Conservation (phyloP, 1,140 invertebrate species). For the Bemisia tabaci region DNA sequence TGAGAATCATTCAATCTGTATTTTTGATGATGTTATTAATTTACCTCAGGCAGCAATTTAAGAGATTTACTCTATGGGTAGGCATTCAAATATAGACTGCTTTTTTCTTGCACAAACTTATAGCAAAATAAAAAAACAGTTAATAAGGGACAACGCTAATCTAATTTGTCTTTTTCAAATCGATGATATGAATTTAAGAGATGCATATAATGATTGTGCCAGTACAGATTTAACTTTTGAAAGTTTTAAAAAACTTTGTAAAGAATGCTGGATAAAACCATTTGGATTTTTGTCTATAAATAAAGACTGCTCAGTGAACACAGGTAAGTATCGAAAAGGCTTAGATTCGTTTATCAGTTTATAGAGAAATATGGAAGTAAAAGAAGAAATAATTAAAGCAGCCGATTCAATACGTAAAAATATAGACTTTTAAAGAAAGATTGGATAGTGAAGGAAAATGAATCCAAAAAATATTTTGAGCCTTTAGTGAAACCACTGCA, state of each 20-base stretch:
- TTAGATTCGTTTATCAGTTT: neutral
- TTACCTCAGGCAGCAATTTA: conserved; percentile 21
- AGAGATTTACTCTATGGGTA: conserved; percentile 28
- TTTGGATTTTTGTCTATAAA: conserved; percentile 29
- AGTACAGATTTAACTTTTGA: conserved; percentile 6
- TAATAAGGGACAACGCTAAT: conserved; percentile 30
- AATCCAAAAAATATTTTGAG: neutral
- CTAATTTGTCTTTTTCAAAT: conserved; percentile 30
- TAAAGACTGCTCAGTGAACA: conserved; percentile 18
- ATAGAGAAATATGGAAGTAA: neutral
- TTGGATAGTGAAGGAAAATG: neutral
- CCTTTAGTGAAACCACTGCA: neutral
- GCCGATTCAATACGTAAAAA: neutral
- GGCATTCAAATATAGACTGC: conserved; percentile 27
- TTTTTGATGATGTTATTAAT: conserved; percentile 30
- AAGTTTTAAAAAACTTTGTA: conserved; percentile 9
- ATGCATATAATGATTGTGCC: conserved; percentile 31
- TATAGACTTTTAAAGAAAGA: neutral
- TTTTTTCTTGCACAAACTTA: conserved; percentile 32
- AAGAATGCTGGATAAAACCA: conserved; percentile 25
- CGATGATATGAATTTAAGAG: conserved; percentile 30
- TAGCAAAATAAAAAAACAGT: conserved; percentile 28
- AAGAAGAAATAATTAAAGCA: neutral
- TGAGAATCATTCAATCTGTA: conserved; percentile 24
- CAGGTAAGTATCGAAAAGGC: neutral